Base-by-base conservation (phyloP, 2,797 vertebrate genomes). In the Chelonia mydas region DNA sequence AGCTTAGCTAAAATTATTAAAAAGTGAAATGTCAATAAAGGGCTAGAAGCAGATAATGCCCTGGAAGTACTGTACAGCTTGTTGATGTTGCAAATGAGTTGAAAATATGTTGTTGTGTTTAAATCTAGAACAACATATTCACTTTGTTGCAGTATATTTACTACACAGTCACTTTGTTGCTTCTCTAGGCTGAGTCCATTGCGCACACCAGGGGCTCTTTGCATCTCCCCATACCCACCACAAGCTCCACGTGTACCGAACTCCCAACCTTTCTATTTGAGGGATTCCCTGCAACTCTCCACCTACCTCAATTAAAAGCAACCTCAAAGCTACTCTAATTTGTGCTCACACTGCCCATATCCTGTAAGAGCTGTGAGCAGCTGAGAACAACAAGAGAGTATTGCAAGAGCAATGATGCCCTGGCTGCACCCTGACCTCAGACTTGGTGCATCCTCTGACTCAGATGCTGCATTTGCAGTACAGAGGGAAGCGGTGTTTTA, bases 161-260 rank as follows among this genome's bases (percentile, higher is more conserved):
- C 19, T 72, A 72, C 68, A 25, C n/a, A 72, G n/a, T 41, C 11
- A 21, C 11, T 31, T 15, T 51, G 50, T 68, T 79, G 25, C 25
- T 93, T 83, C 51, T n/a, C 0, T 33, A 49, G 65, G 23, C 61
- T 25, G 33, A 45, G 59, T 33, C 49, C 81, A 83, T 5, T 19
- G 4, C 1, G 7, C 6, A 0, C 0, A 12, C 3, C 25, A 2
- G 10, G 1, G 4, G 27, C 45, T 90, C 80, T 57, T 65, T 80
- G 28, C 86, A 92, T 82, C 80, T 78, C 65, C 41, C 51, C 16
- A 23, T 17, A 31, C 41, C 2, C 2, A 7, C 19, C 21, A 19
- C 45, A 2, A 17, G 3, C 7, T 54, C 2, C 7, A 13, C 1
- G 2, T 1, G n/a, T 83, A 79, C 57, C n/a, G 1, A 2, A 6